A percentile compares a stretch with the other conserved stretches of the same genome.
phyloP scores from a whole-genome alignment of 2,797 vertebrate genomes.

The Rhabdophis nuchalis region DNA sequence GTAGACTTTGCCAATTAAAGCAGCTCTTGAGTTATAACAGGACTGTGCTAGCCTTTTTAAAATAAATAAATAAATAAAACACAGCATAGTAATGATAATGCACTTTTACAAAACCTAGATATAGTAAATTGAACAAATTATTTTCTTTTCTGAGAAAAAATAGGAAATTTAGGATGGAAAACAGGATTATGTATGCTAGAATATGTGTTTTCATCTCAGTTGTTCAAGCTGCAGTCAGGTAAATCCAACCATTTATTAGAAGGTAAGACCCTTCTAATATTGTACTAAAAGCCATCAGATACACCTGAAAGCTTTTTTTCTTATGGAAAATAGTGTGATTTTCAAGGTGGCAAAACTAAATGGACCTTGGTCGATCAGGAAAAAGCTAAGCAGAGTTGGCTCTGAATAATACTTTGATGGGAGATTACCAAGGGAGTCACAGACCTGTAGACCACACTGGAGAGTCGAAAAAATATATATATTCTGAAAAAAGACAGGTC shows the following conservation, averaged over 20 bases:
- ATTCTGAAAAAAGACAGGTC: background rate
- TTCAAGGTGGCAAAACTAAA: background rate
- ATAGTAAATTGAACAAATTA: background rate
- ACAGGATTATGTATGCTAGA: background rate
- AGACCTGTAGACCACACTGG: background rate
- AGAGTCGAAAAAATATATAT: background rate
- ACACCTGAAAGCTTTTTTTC: background rate
- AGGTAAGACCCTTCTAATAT: background rate
- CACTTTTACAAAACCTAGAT: background rate
- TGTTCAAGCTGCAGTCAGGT: background rate
- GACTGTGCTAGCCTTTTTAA: background rate
- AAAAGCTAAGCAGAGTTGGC: background rate
- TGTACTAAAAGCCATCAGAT: background rate
- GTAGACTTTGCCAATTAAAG: constrained; percentile 10
- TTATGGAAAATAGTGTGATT: background rate
- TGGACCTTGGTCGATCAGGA: background rate
- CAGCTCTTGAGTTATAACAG: background rate
- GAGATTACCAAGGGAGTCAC: background rate
- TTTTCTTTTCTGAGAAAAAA: background rate
- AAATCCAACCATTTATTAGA: background rate
- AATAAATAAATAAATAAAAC: background rate
- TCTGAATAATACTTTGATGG: background rate
- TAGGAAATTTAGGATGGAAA: background rate
- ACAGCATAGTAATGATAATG: background rate
- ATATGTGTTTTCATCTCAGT: background rate